A percentile compares a stretch with the other conserved stretches of the same genome.
Evolutionary conservation across 1,140 invertebrate genomes (phyloP).

Genomic region (Drosophila simulans): DNA sequence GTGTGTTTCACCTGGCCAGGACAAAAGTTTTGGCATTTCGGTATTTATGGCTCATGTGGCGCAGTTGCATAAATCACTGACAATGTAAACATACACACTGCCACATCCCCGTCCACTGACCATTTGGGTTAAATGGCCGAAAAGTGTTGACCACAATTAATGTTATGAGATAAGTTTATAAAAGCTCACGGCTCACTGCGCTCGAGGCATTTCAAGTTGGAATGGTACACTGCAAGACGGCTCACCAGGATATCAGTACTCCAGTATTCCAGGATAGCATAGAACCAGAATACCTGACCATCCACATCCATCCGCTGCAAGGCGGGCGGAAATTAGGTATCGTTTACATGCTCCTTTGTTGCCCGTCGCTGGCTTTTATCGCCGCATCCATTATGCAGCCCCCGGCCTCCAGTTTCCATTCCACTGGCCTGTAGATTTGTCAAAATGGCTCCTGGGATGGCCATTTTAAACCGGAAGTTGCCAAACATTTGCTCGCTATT

Average conservation of each 20-base stretch:
- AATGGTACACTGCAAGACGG: slow-evolving; percentile 73
- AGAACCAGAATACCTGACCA: background rate
- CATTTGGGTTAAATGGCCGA: slow-evolving; percentile 69
- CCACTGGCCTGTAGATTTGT: slow-evolving; percentile 64
- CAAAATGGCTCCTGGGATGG: slow-evolving; percentile 68
- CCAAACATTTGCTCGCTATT: slow-evolving; percentile 68
- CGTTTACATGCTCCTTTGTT: slow-evolving; percentile 63
- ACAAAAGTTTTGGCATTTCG: slow-evolving; percentile 79
- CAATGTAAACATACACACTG: slow-evolving; percentile 67
- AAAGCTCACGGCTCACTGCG: slow-evolving; percentile 65
- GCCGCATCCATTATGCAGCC: slow-evolving; percentile 68
- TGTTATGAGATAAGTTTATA: slow-evolving; percentile 84
- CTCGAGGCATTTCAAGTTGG: slow-evolving; percentile 10
- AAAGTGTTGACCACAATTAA: slow-evolving; percentile 84
- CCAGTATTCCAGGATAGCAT: too few species aligned
- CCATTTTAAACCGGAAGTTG: slow-evolving; percentile 81
- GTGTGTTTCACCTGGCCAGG: slow-evolving; percentile 47
- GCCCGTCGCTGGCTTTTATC: slow-evolving; percentile 38
- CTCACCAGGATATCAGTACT: background rate
- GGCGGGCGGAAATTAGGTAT: slow-evolving; percentile 78
- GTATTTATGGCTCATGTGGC: slow-evolving; percentile 83
- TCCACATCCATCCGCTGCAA: background rate
- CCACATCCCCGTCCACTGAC: background rate
- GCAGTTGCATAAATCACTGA: slow-evolving; percentile 84
- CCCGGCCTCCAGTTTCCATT: background rate